phyloP scores from a whole-genome alignment of 2,797 vertebrate species.

The Acanthurus leucopareius region DNA sequence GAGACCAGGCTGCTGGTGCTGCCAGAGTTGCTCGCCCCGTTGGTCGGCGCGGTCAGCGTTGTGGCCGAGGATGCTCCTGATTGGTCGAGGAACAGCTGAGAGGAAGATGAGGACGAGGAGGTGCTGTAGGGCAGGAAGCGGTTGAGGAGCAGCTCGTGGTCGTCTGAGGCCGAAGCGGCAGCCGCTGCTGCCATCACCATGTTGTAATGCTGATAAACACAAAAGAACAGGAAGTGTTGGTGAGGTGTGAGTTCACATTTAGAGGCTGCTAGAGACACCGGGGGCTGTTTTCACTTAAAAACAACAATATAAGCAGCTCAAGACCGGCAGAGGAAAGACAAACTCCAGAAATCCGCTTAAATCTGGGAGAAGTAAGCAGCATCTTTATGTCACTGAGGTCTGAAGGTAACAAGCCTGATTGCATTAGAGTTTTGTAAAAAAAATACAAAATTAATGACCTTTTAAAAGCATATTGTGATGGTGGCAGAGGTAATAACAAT shows the following conservation, averaged over 20 bases:
- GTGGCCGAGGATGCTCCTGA: constrained; percentile 87
- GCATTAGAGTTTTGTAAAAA: neutral
- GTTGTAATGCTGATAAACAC: constrained; percentile 92
- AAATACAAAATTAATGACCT: constrained; percentile 1
- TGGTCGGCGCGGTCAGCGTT: constrained; percentile 83
- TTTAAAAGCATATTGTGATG: neutral
- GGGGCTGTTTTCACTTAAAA: neutral
- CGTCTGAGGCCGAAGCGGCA: constrained; percentile 92
- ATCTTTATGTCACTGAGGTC: neutral
- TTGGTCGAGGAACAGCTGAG: constrained; percentile 97
- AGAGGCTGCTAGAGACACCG: neutral
- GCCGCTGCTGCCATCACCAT: constrained; percentile 95
- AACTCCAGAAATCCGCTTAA: neutral
- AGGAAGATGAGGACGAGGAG: constrained; percentile 80
- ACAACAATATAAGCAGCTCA: neutral
- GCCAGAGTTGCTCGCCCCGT: constrained; percentile 90
- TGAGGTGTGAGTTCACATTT: neutral
- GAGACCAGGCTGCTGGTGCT: constrained; percentile 95
- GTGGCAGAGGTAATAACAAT: neutral
- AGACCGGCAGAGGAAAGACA: neutral
- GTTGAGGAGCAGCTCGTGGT: constrained; percentile 94
- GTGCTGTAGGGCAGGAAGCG: constrained; percentile 94
- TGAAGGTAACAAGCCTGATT: neutral
- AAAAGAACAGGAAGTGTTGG: neutral
- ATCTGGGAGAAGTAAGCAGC: neutral